These are phyloP conservation scores for Hypomecis atomaria DNA, from an alignment of 2,888 invertebrate species.

Conservation along the genomic window DNA sequence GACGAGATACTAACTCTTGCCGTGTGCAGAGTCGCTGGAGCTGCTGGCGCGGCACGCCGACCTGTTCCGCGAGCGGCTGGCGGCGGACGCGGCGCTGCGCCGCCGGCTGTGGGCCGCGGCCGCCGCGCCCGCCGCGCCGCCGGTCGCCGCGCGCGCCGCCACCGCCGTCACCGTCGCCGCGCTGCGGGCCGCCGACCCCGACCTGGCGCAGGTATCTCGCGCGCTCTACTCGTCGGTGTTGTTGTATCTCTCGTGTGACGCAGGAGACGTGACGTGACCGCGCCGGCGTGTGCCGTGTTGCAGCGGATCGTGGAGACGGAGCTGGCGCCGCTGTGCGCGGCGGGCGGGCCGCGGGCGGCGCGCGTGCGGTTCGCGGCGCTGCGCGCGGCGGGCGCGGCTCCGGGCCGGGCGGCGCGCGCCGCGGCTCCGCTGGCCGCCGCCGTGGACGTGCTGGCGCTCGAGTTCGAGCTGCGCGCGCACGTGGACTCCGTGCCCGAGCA, in stretches of 20 bases:
- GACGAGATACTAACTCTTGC: no score
- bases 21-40: constrained; percentile 28
- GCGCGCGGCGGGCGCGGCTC: constrained; percentile 13
- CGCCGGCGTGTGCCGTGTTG: not conserved
- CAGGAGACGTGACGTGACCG: no score
- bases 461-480: constrained; percentile 28
- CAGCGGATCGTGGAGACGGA: constrained; percentile 25
- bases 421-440: constrained; percentile 3
- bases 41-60: constrained; percentile 30
- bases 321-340: constrained; percentile 14
- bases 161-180: constrained; percentile 1
- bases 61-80: constrained; percentile 42
- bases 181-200: not conserved
- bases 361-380: constrained; percentile 22
- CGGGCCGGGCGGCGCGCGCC: not conserved
- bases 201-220: not conserved
- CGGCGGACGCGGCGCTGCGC: constrained; percentile 28
- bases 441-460: constrained; percentile 19
- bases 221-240: not conserved
- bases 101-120: constrained; percentile 27
- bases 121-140: constrained; percentile 1
- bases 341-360: not conserved
- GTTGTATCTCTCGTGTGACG: no score
- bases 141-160: constrained; percentile 9
- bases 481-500: constrained; percentile 11